phyloP scores from a whole-genome alignment of 2,797 vertebrate genomes.

The Simalia tracyae region DNA sequence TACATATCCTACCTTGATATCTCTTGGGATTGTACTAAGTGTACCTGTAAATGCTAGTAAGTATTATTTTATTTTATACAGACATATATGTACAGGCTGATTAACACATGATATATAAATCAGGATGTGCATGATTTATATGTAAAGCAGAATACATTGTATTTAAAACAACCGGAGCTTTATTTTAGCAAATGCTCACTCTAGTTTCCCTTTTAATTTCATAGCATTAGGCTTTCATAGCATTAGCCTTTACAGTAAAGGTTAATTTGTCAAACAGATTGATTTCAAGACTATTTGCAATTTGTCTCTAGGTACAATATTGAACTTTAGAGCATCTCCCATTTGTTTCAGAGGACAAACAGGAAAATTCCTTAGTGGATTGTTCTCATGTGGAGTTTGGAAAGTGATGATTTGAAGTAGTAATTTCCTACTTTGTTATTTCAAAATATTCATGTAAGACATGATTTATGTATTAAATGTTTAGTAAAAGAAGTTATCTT shows the following conservation, averaged over 20 bases:
- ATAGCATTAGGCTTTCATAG: background rate
- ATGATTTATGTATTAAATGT: background rate
- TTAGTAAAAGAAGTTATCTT: background rate
- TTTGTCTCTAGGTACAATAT: background rate
- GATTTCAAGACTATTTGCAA: slow-evolving; percentile 13
- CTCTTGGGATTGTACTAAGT: slow-evolving; percentile 93
- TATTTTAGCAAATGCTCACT: background rate
- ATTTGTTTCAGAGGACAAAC: background rate
- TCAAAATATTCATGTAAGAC: background rate
- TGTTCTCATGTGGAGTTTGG: background rate
- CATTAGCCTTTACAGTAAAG: slow-evolving; percentile 33
- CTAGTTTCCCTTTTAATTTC: background rate
- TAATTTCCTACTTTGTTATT: background rate
- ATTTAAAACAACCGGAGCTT: background rate
- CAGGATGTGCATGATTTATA: background rate
- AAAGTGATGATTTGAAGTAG: background rate
- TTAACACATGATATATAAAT: slow-evolving; percentile 30
- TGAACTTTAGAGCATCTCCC: background rate
- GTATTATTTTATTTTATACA: slow-evolving; percentile 40
- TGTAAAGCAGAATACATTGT: background rate
- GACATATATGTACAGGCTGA: background rate
- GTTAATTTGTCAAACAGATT: slow-evolving; percentile 17
- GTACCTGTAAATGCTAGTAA: slow-evolving; percentile 96
- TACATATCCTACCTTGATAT: slow-evolving; percentile 94
- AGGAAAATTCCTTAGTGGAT: background rate